Conservation (phyloP, 1,140 invertebrate genomes). For the Zaprionus ornatus region DNA sequence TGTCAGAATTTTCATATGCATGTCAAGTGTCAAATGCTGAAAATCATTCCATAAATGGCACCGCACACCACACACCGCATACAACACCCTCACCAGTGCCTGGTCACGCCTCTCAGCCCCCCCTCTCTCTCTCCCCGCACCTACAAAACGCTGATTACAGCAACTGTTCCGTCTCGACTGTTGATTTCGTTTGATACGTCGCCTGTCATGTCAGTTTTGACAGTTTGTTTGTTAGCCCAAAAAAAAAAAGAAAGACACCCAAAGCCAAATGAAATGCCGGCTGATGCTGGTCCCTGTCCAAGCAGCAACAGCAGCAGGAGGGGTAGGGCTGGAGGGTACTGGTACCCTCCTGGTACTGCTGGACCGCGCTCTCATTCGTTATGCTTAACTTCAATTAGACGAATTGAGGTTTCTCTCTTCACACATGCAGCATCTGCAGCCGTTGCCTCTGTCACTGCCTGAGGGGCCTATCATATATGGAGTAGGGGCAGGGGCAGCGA, state of each 20-base stretch:
- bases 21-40: conserved; percentile 77
- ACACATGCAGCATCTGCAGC: conserved; percentile 42
- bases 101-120: not conserved
- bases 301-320: not conserved
- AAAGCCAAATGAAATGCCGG: conserved; percentile 39
- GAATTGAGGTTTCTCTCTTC: conserved; percentile 67
- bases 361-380: conserved; percentile 47
- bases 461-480: conserved; percentile 8
- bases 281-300: conserved; percentile 61
- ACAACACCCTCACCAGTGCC: not conserved
- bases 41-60: conserved; percentile 56
- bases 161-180: conserved; percentile 42
- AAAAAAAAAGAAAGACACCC: conserved; percentile 16
- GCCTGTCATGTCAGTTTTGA: conserved; percentile 83
- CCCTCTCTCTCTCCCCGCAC: conserved; percentile 36
- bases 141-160: conserved; percentile 73
- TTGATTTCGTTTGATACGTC: conserved; percentile 72
- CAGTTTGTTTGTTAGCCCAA: conserved; percentile 62
- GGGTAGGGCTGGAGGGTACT: conserved; percentile 6
- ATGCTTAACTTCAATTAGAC: conserved; percentile 80
- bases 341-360: conserved; percentile 6
- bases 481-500: conserved; percentile 4
- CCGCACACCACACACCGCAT: not conserved
- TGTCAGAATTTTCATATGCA: conserved; percentile 84
- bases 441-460: conserved; percentile 25